Percentiles rank a stretch among this genome's conserved stretches.
Conservation (phyloP, 2,113 vertebrate species). For the Pteruthius melanotis region DNA sequence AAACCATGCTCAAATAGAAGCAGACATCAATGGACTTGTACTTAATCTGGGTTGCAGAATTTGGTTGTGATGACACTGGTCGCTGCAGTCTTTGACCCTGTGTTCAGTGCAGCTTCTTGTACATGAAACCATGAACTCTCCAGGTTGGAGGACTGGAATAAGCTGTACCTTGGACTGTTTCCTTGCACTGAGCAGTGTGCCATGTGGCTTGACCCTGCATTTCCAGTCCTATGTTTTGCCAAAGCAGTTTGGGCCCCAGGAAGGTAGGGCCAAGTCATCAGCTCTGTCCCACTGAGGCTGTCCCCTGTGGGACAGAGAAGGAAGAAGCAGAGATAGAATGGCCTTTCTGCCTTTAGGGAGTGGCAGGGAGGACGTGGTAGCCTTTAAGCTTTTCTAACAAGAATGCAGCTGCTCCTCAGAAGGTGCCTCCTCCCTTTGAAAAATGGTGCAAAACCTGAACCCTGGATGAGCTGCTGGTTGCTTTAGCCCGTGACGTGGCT, state of each 20-base stretch:
- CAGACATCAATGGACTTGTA: not conserved
- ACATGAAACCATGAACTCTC: not conserved
- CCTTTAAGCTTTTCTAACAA: not conserved
- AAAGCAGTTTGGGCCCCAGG: not conserved
- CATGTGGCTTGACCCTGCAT: no score
- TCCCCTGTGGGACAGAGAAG: not conserved
- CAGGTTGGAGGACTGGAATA: not conserved
- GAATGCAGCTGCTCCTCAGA: not conserved
- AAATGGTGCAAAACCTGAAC: accelerated
- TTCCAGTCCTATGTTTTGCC: not conserved
- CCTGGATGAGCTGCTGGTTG: not conserved
- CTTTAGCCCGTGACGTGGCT: accelerated
- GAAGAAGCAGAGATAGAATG: not conserved
- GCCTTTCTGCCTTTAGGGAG: not conserved
- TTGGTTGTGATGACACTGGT: not conserved
- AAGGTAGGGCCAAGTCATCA: accelerated
- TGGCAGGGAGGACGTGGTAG: accelerated
- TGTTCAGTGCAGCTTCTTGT: not conserved
- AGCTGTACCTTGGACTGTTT: not conserved
- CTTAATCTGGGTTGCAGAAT: not conserved
- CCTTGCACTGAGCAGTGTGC: not conserved
- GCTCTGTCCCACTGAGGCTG: not conserved
- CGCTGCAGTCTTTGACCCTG: not conserved
- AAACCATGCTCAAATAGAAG: not conserved
- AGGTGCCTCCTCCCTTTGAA: not conserved